Evolutionary conservation across 2,888 invertebrate genomes (phyloP).

Genomic region (Caenorhabditis sp.): DNA sequence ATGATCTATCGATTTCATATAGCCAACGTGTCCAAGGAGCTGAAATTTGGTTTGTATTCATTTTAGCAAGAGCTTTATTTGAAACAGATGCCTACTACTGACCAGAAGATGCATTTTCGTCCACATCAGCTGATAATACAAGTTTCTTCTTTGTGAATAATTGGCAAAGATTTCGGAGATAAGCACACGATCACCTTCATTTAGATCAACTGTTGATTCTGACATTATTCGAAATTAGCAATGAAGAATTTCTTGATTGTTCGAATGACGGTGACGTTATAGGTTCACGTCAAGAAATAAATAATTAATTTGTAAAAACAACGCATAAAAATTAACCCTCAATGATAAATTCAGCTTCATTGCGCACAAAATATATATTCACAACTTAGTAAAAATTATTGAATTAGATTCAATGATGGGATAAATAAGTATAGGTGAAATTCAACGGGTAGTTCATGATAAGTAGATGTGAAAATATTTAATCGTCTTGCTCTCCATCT

Average conservation of each 20-base stretch:
- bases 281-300: background rate
- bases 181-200: slow-evolving; percentile 30
- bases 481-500: too few species aligned
- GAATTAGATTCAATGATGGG: too few species aligned
- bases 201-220: background rate
- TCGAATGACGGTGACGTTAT: background rate
- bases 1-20: slow-evolving; percentile 9
- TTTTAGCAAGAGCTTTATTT: too few species aligned
- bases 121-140: slow-evolving; percentile 37
- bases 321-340: too few species aligned
- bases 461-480: too few species aligned
- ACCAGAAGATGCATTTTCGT: slow-evolving; percentile 33
- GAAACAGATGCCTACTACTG: background rate
- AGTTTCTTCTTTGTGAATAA: slow-evolving; percentile 22
- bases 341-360: too few species aligned
- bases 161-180: slow-evolving; percentile 27
- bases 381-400: too few species aligned
- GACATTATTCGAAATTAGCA: background rate
- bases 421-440: too few species aligned
- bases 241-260: background rate
- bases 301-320: background rate
- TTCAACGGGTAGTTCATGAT: too few species aligned
- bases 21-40: slow-evolving; percentile 37
- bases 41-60: too few species aligned
- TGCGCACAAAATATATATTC: background rate